These are phyloP conservation scores for Latrodectus elegans DNA, from an alignment of 2,888 invertebrate species.

Conservation along the genomic window DNA sequence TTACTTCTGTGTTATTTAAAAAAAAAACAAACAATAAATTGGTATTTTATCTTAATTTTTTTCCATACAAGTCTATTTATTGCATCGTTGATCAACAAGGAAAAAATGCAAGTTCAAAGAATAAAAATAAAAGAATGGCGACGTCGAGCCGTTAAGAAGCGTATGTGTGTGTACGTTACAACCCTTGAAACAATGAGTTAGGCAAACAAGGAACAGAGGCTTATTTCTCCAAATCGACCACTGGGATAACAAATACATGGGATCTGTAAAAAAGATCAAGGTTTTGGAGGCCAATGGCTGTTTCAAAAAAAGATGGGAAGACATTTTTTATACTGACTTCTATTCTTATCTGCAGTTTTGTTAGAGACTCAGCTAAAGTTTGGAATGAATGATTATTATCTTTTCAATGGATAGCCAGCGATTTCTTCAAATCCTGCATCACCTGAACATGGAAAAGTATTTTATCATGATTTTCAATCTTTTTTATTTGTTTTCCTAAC, in stretches of 20 bases:
- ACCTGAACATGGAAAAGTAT: constrained; percentile 49
- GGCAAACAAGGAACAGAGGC: constrained; percentile 59
- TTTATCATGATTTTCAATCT: constrained; percentile 57
- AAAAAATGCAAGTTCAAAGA: constrained; percentile 16
- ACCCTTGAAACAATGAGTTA: constrained; percentile 57
- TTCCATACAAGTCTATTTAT: constrained; percentile 54
- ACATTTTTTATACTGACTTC: constrained; percentile 51
- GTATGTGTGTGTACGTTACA: constrained; percentile 46
- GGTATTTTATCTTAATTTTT: constrained; percentile 39
- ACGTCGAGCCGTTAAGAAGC: constrained; percentile 33
- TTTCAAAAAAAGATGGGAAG: constrained; percentile 37
- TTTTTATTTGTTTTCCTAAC: background rate
- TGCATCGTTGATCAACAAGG: constrained; percentile 43
- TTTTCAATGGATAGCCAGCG: constrained; percentile 57
- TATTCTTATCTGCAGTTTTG: constrained; percentile 60
- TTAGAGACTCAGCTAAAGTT: constrained; percentile 39
- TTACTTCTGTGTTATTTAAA: constrained; percentile 35
- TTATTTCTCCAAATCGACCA: constrained; percentile 63
- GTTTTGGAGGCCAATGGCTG: constrained; percentile 40
- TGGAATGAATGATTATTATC: constrained; percentile 64
- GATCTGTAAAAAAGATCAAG: constrained; percentile 66
- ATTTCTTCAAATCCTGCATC: constrained; percentile 64
- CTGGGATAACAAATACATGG: constrained; percentile 56
- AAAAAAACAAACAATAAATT: constrained; percentile 18
- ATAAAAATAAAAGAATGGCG: constrained; percentile 23